Percentiles rank a stretch among this genome's conserved stretches.
These are phyloP conservation scores for Tangara arthus DNA, from an alignment of 2,797 vertebrate species.

Conservation along the genomic window DNA sequence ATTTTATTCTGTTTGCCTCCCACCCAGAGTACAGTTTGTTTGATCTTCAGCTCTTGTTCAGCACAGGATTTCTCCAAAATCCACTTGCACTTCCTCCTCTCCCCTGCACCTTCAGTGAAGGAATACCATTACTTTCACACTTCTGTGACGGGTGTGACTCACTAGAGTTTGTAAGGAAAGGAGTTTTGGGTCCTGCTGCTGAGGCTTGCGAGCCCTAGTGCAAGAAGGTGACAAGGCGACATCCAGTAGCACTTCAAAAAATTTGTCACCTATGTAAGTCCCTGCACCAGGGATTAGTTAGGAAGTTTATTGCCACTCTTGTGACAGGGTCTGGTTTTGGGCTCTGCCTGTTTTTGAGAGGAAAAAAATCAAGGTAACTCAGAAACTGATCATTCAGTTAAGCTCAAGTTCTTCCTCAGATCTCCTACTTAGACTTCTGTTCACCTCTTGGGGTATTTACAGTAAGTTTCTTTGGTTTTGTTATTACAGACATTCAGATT, in stretches of 20 bases:
- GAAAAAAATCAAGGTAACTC: neutral
- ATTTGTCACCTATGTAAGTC: rapidly evolving
- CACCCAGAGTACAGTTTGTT: neutral
- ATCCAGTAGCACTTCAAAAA: neutral
- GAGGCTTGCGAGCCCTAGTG: neutral
- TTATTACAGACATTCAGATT: neutral
- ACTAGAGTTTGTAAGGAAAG: neutral
- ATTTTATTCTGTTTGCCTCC: neutral
- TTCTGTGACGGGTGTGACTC: rapidly evolving
- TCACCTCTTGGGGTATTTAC: neutral
- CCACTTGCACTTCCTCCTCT: neutral
- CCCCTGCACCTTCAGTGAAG: neutral
- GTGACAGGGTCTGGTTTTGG: neutral
- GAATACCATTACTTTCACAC: neutral
- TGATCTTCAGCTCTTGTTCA: neutral
- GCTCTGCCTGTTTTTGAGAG: neutral
- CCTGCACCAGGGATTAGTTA: neutral
- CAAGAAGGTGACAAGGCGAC: neutral
- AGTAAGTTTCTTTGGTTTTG: neutral
- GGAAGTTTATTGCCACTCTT: neutral
- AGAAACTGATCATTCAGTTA: neutral
- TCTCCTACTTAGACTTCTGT: neutral
- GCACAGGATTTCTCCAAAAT: neutral
- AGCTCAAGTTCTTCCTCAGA: neutral
- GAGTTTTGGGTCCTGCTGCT: neutral